These are phyloP conservation scores for Limnodromus scolopaceus DNA, from an alignment of 2,797 vertebrate species.

Conservation along the genomic window DNA sequence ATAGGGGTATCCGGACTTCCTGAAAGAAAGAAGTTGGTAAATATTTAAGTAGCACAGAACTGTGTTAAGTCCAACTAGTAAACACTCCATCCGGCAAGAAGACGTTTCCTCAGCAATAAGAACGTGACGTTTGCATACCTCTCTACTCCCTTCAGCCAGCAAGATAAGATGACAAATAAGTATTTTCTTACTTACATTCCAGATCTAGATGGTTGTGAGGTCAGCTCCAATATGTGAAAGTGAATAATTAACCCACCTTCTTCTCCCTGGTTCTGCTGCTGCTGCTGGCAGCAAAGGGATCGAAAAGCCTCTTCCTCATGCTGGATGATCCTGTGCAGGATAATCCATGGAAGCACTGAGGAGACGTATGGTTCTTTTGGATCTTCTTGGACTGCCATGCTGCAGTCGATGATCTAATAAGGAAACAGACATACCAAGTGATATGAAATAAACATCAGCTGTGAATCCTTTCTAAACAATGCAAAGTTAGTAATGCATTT, in stretches of 20 bases:
- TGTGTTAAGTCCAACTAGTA: not conserved
- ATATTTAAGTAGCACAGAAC: not conserved
- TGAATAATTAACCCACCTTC: slow-evolving; percentile 80
- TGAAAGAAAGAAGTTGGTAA: slow-evolving; percentile 65
- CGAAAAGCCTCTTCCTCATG: slow-evolving; percentile 90
- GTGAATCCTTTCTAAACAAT: not conserved
- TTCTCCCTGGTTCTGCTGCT: slow-evolving; percentile 83
- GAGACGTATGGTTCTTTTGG: slow-evolving; percentile 93
- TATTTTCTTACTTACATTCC: not conserved
- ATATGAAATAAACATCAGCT: not conserved
- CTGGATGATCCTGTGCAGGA: slow-evolving; percentile 91
- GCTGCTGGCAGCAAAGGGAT: slow-evolving; percentile 85
- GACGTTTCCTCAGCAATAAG: not conserved
- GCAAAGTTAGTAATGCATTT: not conserved
- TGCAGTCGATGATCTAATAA: slow-evolving; percentile 91
- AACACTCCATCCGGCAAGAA: not conserved
- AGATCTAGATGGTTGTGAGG: not conserved
- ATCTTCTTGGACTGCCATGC: slow-evolving; percentile 93
- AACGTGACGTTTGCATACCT: not conserved
- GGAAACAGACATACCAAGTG: not conserved
- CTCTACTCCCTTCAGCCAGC: not conserved
- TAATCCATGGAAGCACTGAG: slow-evolving; percentile 95
- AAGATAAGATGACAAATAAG: not conserved
- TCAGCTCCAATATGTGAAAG: not conserved
- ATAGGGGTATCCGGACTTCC: slow-evolving; percentile 86